Evolutionary conservation across 2,797 vertebrate species (phyloP), one percentile per base, ranked within the genome.

Genomic region (Otolemur crassicaudatus): DNA sequence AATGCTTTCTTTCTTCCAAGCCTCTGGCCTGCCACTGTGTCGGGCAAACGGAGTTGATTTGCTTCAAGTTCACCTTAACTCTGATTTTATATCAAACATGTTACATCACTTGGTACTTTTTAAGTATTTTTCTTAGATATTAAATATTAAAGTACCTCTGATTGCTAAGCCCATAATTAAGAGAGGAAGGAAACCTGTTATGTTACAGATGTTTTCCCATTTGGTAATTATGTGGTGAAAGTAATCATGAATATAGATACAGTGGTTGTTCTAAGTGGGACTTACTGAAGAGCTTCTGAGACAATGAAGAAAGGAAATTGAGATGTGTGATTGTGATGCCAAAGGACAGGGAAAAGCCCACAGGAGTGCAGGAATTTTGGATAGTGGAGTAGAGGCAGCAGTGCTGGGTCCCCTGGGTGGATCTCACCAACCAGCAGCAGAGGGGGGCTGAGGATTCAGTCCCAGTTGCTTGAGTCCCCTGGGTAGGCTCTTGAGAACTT

Each of bases 101-200:
- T 23, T 20, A 69, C 2, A 12, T 97, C 86, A 27, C 34, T 80
- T 86, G 58, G 81, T 29, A 69, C 25, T 49, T 58, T 85, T 84
- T 82, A 81, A 96, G 86, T 91, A 95, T 87, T 97, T 96, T 92
- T 46, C 63, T 84, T 76, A 72, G 34, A 53, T 75, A 94, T 80
- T 91, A 94, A 96, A 89, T 91, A 96, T 92, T 96, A 92, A 96
- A 76, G 61, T 87, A 95, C 31, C 14, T 75, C n/a, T 70, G 75
- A 89, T 87, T 80, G 69, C 89, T 89, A 49, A 90, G 27, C 46
- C 53, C 56, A 91, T 88, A 76, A 89, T 91, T 87, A 95, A 91
- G 75, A 75, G 40, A 81, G 16, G 46, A 90, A 93, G 60, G 53
- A 95, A 79, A 56, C 31, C 53, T 27, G 12, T 10, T 72, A 49